These are phyloP conservation scores for Drosophila affinis DNA, from an alignment of 2,888 invertebrate genomes.

Conservation along the genomic window DNA sequence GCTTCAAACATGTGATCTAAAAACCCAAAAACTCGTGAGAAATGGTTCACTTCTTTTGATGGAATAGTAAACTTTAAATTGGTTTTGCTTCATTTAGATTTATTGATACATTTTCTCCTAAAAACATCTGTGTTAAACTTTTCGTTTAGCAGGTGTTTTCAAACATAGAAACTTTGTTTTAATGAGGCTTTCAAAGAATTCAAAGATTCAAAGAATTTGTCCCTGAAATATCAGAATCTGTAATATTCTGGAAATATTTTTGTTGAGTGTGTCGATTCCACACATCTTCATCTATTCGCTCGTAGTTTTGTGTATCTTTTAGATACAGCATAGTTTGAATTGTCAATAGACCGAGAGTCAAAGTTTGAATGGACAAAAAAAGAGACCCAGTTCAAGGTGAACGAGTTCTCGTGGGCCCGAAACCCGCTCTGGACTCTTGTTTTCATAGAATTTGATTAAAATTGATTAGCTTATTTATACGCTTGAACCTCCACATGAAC, in stretches of 20 bases:
- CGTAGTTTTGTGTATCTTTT: conserved; percentile 3
- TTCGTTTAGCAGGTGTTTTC: too few species aligned
- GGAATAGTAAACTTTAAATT: too few species aligned
- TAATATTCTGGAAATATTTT: neutral
- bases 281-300: neutral
- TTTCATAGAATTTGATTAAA: conserved; percentile 72
- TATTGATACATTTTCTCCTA: too few species aligned
- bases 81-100: too few species aligned
- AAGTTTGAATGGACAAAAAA: conserved; percentile 17
- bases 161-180: too few species aligned
- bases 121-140: too few species aligned
- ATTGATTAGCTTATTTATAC: conserved; percentile 74
- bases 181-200: too few species aligned
- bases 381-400: conserved; percentile 64
- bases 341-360: neutral
- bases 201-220: too few species aligned
- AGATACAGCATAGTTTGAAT: conserved; percentile 17
- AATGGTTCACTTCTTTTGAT: too few species aligned
- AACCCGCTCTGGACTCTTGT: conserved; percentile 39
- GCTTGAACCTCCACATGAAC: conserved; percentile 33
- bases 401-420: conserved; percentile 40
- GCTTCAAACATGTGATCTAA: too few species aligned
- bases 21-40: too few species aligned
- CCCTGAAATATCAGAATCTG: too few species aligned
- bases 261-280: neutral